Evolutionary conservation across 2,888 invertebrate genomes (phyloP).

Genomic region (Ellobium chinense): DNA sequence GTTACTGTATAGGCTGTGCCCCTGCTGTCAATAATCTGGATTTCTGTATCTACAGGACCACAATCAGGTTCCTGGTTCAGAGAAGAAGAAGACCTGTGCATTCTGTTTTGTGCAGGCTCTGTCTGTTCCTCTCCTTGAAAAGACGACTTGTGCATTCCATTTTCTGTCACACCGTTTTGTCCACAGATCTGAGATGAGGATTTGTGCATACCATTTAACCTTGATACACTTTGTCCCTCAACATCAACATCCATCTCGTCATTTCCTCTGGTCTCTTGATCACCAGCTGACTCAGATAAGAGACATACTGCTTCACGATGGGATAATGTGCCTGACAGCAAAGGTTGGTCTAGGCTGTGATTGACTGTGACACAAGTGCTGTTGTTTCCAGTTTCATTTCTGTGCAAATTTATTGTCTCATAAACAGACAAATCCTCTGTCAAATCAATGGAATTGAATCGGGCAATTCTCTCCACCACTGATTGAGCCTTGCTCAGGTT

Average conservation of each 20-base stretch:
- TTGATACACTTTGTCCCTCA: background rate
- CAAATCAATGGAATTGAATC: slow-evolving; percentile 52
- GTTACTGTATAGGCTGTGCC: background rate
- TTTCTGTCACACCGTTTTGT: background rate
- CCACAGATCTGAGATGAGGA: too few relatives aligned
- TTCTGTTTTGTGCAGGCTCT: background rate
- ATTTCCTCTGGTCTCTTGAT: background rate
- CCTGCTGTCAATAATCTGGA: slow-evolving; percentile 2
- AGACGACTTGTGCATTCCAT: background rate
- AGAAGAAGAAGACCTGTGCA: background rate
- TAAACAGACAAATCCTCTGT: background rate
- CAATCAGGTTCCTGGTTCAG: background rate
- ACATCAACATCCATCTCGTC: background rate
- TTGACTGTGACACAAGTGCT: background rate
- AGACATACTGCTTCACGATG: slow-evolving; percentile 22
- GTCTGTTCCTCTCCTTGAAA: background rate
- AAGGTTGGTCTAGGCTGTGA: slow-evolving; percentile 7
- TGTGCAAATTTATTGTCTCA: background rate
- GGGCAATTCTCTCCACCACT: slow-evolving; percentile 57
- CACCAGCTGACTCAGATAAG: background rate
- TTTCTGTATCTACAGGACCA: background rate
- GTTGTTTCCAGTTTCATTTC: background rate
- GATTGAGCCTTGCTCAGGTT: slow-evolving; percentile 52
- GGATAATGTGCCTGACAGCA: slow-evolving; percentile 16
- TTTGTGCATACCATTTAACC: background rate